A percentile compares a stretch with the other conserved stretches of the same genome.
Evolutionary conservation across 2,797 vertebrate species (phyloP).

Genomic region (Ceryle rudis): DNA sequence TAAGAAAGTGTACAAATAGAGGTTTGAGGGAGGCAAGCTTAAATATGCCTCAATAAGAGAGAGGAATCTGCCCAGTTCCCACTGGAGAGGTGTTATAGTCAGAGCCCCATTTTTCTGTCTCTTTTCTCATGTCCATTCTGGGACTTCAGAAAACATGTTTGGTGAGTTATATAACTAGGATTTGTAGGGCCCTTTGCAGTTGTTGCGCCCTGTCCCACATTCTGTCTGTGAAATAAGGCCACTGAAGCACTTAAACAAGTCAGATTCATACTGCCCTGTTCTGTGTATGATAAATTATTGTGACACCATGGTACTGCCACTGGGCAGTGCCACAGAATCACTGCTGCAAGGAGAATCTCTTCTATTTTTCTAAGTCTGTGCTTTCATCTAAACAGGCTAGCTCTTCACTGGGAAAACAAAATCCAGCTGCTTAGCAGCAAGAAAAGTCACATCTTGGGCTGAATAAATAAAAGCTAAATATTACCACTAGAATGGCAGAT

Average conservation of each 20-base stretch:
- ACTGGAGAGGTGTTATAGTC: background rate
- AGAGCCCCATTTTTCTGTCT: background rate
- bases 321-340: conserved; percentile 63
- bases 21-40: conserved; percentile 4
- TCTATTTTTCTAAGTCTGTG: conserved; percentile 3
- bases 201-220: conserved; percentile 19
- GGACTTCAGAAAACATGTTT: background rate
- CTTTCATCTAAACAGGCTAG: background rate
- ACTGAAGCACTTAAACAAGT: conserved; percentile 69
- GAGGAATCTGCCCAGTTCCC: background rate
- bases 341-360: conserved; percentile 52
- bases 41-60: background rate
- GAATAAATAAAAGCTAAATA: conserved; percentile 51
- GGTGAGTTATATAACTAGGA: background rate
- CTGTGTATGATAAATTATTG: conserved; percentile 55
- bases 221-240: conserved; percentile 62
- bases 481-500: conserved; percentile 34
- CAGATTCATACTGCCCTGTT: conserved; percentile 52
- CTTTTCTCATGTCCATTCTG: background rate
- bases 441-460: conserved; percentile 24
- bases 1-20: conserved; percentile 61
- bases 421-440: conserved; percentile 56
- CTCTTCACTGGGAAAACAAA: conserved; percentile 43
- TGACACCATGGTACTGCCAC: conserved; percentile 63
- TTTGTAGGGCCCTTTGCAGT: background rate